These are phyloP conservation scores for Hippocampus mohnikei DNA, from an alignment of 2,113 vertebrate genomes.

Conservation along the genomic window DNA sequence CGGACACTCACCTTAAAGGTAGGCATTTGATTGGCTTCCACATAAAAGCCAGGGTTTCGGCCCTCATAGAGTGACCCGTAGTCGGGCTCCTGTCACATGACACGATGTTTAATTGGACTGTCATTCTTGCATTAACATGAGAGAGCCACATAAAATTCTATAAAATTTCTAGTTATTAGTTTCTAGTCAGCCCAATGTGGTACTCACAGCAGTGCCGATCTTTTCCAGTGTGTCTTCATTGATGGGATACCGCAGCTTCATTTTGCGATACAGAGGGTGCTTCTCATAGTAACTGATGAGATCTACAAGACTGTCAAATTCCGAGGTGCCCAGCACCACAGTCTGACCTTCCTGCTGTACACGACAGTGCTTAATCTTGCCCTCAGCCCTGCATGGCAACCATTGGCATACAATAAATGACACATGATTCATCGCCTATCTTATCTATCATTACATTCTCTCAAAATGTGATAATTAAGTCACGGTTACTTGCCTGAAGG, in stretches of 20 bases:
- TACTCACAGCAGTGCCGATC: conserved; percentile 93
- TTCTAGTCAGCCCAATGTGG: not conserved
- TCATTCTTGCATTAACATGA: not conserved
- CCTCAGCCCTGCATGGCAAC: conserved; percentile 82
- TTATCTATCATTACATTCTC: not conserved
- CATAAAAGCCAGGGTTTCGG: conserved; percentile 92
- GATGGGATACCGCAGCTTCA: conserved; percentile 98
- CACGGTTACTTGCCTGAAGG: conserved; percentile 79
- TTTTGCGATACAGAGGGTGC: conserved; percentile 94
- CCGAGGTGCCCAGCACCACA: conserved; percentile 89
- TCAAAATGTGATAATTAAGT: not conserved
- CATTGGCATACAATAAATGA: conserved; percentile 2
- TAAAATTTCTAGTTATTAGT: not conserved
- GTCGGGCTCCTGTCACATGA: conserved; percentile 83
- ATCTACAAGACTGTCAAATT: conserved; percentile 96
- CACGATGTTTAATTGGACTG: not conserved
- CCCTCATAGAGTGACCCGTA: conserved; percentile 94
- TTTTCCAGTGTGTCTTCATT: conserved; percentile 98
- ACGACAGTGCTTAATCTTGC: conserved; percentile 98
- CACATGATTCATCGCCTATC: not conserved
- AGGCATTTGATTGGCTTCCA: conserved; percentile 97
- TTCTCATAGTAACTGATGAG: conserved; percentile 97
- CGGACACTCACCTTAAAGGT: conserved; percentile 84
- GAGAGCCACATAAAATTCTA: not conserved
- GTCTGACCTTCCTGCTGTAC: conserved; percentile 96